Base-by-base conservation (phyloP, 2,113 vertebrate species). In the Rattus rattus region DNA sequence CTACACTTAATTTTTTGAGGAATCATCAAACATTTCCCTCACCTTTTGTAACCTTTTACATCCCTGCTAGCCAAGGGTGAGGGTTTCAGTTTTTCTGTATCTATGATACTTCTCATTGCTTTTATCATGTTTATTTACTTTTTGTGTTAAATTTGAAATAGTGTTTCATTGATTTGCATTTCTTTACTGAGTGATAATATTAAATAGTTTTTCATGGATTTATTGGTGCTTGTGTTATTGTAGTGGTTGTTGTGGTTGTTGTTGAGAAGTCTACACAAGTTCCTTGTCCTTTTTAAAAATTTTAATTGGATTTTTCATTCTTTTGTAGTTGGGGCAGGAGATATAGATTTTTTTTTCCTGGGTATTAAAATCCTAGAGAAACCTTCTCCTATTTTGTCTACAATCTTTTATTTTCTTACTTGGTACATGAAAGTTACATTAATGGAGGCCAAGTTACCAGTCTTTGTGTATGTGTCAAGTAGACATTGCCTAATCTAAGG, bases 331-430 rank as follows among this genome's bases (percentile, higher is more conserved):
- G 88, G 3, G 11, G 90, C 75, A 61, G 80, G 12, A 80, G 87
- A 2, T n/a, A 87, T 43, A 75, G 59, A 36, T 49, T 52, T 93
- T 96, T 80, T 30, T 80, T n/a, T 36, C 5, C 13, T 96, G 33
- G 61, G 12, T 67, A 92, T 43, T 84, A 94, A 94, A 83, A 26
- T 43, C n/a, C 70, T 88, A 86, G n/a, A 94, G 69, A 73, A 43
- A 69, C 52, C 93, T 92, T 52, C 43, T 89, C 36, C 19, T 59
- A 92, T 70, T 92, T 39, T 61, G 9, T 63, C 39, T 13, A 11
- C 43, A 69, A 26, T 20, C 47, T 69, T 95, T 92, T 54, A 67
- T 69, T 92, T 94, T 90, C 72, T 47, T 73, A 47, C 49, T 56
- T 85, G 14, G 26, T 33, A 28, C n/a, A 84, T 63, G 26, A 63